Percentiles rank a stretch among this genome's conserved stretches.
These are phyloP conservation scores for Fregetta grallaria DNA, from an alignment of 2,113 vertebrate species.

Conservation along the genomic window DNA sequence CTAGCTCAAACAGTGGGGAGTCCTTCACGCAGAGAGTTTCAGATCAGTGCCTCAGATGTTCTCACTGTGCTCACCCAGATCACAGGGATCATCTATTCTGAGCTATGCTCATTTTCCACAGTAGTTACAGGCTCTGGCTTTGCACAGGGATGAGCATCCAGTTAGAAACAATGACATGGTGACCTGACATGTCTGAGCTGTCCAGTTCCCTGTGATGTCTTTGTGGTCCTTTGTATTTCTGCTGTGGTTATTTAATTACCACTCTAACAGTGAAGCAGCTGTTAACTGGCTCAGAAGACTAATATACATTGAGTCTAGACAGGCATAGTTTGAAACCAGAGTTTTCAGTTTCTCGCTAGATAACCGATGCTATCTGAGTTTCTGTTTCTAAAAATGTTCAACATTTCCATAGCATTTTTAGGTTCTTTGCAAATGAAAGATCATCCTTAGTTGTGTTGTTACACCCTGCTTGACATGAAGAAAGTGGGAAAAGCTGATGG, in stretches of 20 bases:
- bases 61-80: not conserved
- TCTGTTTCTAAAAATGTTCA: not conserved
- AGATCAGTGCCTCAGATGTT: rapidly evolving
- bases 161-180: not conserved
- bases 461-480: not conserved
- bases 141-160: rapidly evolving
- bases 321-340: not conserved
- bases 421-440: not conserved
- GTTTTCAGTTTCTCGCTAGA: not conserved
- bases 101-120: not conserved
- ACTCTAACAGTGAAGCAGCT: not conserved
- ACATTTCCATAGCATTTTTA: not conserved
- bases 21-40: not conserved
- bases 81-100: not conserved
- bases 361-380: not conserved
- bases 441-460: not conserved
- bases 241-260: conserved; percentile 5
- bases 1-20: not conserved
- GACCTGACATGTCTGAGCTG: not conserved
- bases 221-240: not conserved
- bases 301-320: not conserved
- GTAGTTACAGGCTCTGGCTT: not conserved
- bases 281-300: not conserved
- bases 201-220: not conserved
- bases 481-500: not conserved